Base-by-base conservation (phyloP, 2,797 vertebrate genomes). In the Anguilla marmorata region DNA sequence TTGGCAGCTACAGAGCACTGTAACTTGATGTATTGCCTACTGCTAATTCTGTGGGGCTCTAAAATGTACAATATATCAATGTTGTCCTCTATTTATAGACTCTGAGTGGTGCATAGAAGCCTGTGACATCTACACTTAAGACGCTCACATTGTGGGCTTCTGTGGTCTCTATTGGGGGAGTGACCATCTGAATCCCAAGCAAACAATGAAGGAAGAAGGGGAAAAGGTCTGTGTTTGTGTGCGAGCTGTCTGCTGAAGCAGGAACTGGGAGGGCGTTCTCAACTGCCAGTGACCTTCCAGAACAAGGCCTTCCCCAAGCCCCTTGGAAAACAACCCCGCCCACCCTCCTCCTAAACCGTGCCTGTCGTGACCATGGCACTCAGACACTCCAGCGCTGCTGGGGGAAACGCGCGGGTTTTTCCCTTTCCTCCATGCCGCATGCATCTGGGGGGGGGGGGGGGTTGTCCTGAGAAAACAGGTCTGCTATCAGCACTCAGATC, bases 261-360 rank as follows among this genome's bases (percentile, higher is more conserved):
- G 96, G 95, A 96, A 97, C 94, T 93, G 93, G 94, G 93, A 94
- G 96, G 95, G 95, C 91, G 95, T 92, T 94, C 90, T 90, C 87
- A 87, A 88, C 88, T 96, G 74, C 74, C 74, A 37, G 33, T 76
- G 95, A 96, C 95, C 96, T 96, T 92, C 54, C 88, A 94, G 94
- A 94, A 93, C 94, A 96, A 95, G 94, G 93, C 95, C 95, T 96
- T 96, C 94, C 94, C 95, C 95, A 92, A 94, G 93, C 93, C 94
- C 94, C 93, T 72, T 94, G 93, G 94, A 96, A 96, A 96, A 96
- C 95, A 96, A 95, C 93, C 94, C 80, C 74, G 8, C 33, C 84
- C 84, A 37, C 54, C 30, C 56, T 6, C 92, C 58, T 21, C 11
- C 60, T 6, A 91, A 2, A 33, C 92, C 89, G 90, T 91, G 89